These are phyloP conservation scores for Phasia obesa DNA, from an alignment of 2,888 invertebrate genomes.

Conservation along the genomic window DNA sequence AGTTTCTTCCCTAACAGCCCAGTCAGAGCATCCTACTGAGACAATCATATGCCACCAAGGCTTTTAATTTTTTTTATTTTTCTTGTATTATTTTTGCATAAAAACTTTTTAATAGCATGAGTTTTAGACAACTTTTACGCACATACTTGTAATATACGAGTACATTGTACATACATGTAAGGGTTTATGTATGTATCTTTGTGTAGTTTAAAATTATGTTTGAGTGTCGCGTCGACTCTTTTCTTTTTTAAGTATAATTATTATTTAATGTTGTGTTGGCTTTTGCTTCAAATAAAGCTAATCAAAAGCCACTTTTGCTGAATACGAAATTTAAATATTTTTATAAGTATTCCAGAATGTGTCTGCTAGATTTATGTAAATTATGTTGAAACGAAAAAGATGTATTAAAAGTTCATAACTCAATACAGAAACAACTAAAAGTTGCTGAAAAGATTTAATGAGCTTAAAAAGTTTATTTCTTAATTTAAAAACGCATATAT, in stretches of 20 bases:
- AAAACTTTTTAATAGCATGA: too few relatives aligned
- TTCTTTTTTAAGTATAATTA: too few relatives aligned
- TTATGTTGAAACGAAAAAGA: constrained; percentile 46
- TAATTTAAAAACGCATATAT: constrained; percentile 60
- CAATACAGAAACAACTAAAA: constrained; percentile 56
- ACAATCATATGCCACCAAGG: too few relatives aligned
- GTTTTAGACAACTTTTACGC: constrained; percentile 31
- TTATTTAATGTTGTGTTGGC: constrained; percentile 64
- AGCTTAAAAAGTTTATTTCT: constrained; percentile 59
- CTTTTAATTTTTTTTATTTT: too few relatives aligned
- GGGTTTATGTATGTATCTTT: too few relatives aligned
- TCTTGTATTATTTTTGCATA: too few relatives aligned
- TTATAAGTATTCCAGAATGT: constrained; percentile 40
- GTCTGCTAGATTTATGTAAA: constrained; percentile 61
- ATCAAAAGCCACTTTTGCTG: constrained; percentile 67
- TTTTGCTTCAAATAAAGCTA: constrained; percentile 67
- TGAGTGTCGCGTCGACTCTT: constrained; percentile 47
- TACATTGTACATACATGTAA: neutral
- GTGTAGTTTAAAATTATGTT: neutral
- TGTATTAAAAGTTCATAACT: constrained; percentile 60
- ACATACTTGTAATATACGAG: neutral
- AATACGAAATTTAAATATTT: constrained; percentile 40
- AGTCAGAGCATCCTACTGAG: too few relatives aligned
- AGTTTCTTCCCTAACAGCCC: too few relatives aligned
- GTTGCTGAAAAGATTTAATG: constrained; percentile 57